phyloP scores from a whole-genome alignment of 2,113 vertebrate species.

The Ammodytes marinus region DNA sequence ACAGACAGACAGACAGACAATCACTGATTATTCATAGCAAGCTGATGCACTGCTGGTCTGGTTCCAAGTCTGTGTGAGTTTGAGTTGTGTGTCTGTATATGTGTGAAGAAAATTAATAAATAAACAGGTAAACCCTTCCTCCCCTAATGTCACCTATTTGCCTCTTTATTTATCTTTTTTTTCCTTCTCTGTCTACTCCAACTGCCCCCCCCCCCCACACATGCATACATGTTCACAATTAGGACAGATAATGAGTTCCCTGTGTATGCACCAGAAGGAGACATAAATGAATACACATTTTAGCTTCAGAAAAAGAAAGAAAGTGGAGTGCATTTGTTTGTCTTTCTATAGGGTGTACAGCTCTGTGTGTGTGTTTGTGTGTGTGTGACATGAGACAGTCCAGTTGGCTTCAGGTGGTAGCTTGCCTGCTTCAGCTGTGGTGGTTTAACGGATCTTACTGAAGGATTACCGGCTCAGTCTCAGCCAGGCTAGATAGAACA shows the following conservation, averaged over 20 bases:
- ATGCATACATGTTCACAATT: neutral
- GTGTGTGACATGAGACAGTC: constrained; percentile 48
- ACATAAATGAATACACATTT: constrained; percentile 3
- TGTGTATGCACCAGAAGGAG: neutral
- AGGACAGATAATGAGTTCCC: neutral
- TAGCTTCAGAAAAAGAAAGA: neutral
- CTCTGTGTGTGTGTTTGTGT: constrained; percentile 18
- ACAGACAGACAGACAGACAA: constrained; percentile 28
- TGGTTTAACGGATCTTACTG: constrained; percentile 72
- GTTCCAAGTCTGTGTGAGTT: constrained; percentile 51
- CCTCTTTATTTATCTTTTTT: constrained; percentile 21
- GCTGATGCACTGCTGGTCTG: constrained; percentile 68
- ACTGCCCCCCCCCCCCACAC: neutral
- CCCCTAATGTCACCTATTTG: constrained; percentile 21
- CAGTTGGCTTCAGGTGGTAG: constrained; percentile 72
- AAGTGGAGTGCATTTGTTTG: constrained; percentile 21
- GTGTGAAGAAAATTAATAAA: constrained; percentile 48
- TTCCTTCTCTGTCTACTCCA: neutral
- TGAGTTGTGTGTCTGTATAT: constrained; percentile 15
- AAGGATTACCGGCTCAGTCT: constrained; percentile 70
- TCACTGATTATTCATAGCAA: constrained; percentile 78
- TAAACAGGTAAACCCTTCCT: constrained; percentile 32
- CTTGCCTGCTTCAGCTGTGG: constrained; percentile 72
- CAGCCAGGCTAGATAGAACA: constrained; percentile 36
- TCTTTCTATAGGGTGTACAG: constrained; percentile 30